phyloP scores from a whole-genome alignment of 1,140 invertebrate genomes.

The Drosophila pallidifrons region DNA sequence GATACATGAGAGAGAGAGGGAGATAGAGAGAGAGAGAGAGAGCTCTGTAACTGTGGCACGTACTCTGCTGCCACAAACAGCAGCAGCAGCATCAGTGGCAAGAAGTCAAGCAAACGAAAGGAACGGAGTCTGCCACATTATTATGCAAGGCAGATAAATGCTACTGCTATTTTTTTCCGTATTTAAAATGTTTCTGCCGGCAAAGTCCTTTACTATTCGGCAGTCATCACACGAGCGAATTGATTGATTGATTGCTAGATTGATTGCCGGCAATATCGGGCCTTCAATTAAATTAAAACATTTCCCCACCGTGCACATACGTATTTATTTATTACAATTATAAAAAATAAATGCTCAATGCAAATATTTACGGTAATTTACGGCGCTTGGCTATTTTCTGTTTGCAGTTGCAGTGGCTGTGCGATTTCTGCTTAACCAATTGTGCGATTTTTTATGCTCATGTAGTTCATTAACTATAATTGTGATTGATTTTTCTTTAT shows the following conservation, averaged over 20 bases:
- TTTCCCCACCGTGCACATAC: constrained; percentile 9
- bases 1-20: constrained; percentile 12
- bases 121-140: constrained; percentile 45
- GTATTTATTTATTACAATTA: constrained; percentile 26
- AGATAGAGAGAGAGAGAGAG: background rate
- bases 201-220: constrained; percentile 33
- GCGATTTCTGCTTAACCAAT: constrained; percentile 7
- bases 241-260: constrained; percentile 69
- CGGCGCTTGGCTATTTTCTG: background rate
- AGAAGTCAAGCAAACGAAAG: background rate
- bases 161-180: constrained; percentile 11
- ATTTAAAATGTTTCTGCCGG: constrained; percentile 57
- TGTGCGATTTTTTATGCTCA: constrained; percentile 14
- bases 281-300: constrained; percentile 66
- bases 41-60: constrained; percentile 59
- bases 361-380: constrained; percentile 12
- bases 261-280: constrained; percentile 44
- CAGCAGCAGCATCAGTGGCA: too few relatives aligned
- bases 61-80: constrained; percentile 14
- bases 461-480: constrained; percentile 42
- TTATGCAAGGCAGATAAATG: constrained; percentile 64
- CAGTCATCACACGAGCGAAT: constrained; percentile 59
- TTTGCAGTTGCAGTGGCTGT: constrained; percentile 14
- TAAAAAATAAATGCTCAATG: constrained; percentile 12
- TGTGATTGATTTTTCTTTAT: constrained; percentile 28